Evolutionary conservation across 2,888 invertebrate genomes (phyloP).

Genomic region (Pammene fasciana): DNA sequence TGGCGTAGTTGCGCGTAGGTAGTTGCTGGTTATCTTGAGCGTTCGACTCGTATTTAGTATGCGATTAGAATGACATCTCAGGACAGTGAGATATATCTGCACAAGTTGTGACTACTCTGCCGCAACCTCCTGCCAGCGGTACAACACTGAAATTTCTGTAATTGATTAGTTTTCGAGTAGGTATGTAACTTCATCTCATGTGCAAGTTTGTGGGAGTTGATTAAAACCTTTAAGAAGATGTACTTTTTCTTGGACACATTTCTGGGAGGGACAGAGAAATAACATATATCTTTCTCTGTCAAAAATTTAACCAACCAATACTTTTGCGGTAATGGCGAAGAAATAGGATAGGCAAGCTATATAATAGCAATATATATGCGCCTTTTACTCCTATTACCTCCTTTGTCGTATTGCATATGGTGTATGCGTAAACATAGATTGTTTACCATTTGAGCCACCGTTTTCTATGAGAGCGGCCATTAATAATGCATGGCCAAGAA

Average conservation of each 20-base stretch:
- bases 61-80: neutral
- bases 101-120: neutral
- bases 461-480: conserved; percentile 13
- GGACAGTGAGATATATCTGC: conserved; percentile 24
- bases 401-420: neutral
- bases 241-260: too few relatives aligned
- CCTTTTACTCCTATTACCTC: too few relatives aligned
- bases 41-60: neutral
- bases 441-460: conserved; percentile 16
- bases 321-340: too few relatives aligned
- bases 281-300: too few relatives aligned
- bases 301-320: too few relatives aligned
- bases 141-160: conserved; percentile 7
- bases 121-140: neutral
- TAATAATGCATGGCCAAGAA: conserved; percentile 22
- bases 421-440: conserved; percentile 8
- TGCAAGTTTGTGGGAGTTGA: too few relatives aligned
- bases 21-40: too few relatives aligned
- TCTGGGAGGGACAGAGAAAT: too few relatives aligned
- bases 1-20: too few relatives aligned
- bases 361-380: too few relatives aligned
- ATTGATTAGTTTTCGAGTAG: neutral
- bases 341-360: too few relatives aligned
- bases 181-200: neutral
- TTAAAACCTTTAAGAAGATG: too few relatives aligned